A percentile compares a stretch with the other conserved stretches of the same genome.
Evolutionary conservation across 2,113 vertebrate genomes (phyloP).

Genomic region (Terrapene triunguis): DNA sequence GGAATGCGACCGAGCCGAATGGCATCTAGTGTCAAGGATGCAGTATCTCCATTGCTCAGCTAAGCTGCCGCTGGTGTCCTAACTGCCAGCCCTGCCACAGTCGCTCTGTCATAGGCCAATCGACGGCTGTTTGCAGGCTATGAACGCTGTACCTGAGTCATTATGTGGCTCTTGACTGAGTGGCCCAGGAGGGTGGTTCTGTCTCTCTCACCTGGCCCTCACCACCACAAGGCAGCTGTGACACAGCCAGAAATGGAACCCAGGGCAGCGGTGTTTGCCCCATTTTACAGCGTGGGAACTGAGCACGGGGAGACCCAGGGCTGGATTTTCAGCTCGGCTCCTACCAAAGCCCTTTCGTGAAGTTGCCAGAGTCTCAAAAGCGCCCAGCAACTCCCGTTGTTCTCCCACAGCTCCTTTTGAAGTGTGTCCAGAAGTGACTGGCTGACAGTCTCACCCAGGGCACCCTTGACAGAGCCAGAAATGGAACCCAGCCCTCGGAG

Average conservation of each 20-base stretch:
- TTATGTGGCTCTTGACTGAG: not conserved
- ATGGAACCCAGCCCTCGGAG: not conserved
- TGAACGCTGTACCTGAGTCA: not conserved
- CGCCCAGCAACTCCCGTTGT: not conserved
- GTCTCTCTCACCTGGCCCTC: not conserved
- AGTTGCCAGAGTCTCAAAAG: not conserved
- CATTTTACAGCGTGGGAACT: not conserved
- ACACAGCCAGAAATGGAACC: too few species aligned
- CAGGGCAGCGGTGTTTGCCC: too few species aligned
- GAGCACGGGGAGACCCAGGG: not conserved
- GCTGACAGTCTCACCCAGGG: not conserved
- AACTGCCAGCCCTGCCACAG: not conserved
- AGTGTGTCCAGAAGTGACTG: not conserved
- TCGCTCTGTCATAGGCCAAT: too few species aligned
- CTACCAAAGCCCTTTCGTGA: not conserved
- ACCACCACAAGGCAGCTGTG: not conserved
- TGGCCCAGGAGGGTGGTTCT: not conserved
- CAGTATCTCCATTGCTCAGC: not conserved
- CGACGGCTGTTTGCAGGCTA: not conserved
- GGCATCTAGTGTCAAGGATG: not conserved
- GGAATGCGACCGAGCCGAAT: not conserved
- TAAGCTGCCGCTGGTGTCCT: not conserved
- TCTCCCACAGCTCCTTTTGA: not conserved
- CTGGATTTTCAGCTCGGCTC: not conserved
- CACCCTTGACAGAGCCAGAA: fast-evolving